Base-by-base conservation (phyloP, 2,797 vertebrate species). In the Gambelia wislizenii region DNA sequence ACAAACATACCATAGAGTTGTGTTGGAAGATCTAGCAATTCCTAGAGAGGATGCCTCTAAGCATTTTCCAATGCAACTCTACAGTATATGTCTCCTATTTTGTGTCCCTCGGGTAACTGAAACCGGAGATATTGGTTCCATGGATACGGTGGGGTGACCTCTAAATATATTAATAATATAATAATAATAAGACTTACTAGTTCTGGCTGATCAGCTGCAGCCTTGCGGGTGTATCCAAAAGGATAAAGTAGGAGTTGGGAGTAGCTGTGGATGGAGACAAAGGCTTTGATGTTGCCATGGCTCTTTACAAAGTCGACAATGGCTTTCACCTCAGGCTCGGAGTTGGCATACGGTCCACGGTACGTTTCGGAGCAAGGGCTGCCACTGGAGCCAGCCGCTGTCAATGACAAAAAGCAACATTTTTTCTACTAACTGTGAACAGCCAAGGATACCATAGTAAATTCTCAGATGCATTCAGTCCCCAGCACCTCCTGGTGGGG, bases 201-300 rank as follows among this genome's bases (percentile, higher is more conserved):
- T 93, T 99, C 99, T 0, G 70, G 0, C 8, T 97, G 33, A 91
- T 99, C 95, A 0, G 91, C 84, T 0, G 0, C 92, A 0, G 96
- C 92, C 1, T 96, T 96, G 0, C 0, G 14, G 10, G 96, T 99
- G 96, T 99, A 98, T 83, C 99, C 99, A 0, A 98, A 99, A 67
- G 99, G 99, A 52, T 98, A 99, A 90, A 99, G 91, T 49, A 99
- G 98, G 95, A 99, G 98, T 96, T 99, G 99, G 59, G 98, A 99
- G 91, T 99, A 99, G 93, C 98, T 96, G 84, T 99, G 99, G 96
- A 99, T 99, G 97, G 98, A 99, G 91, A 99, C 0, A 75, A 99
- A 99, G 90, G 98, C 97, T 95, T 99, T 99, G 95, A 99, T 91
- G 88, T 98, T 98, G n/a, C 97, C 95, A 0, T 99, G 98, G 67